Conservation (phyloP, 2,113 vertebrate species). For the Calypte anna region DNA sequence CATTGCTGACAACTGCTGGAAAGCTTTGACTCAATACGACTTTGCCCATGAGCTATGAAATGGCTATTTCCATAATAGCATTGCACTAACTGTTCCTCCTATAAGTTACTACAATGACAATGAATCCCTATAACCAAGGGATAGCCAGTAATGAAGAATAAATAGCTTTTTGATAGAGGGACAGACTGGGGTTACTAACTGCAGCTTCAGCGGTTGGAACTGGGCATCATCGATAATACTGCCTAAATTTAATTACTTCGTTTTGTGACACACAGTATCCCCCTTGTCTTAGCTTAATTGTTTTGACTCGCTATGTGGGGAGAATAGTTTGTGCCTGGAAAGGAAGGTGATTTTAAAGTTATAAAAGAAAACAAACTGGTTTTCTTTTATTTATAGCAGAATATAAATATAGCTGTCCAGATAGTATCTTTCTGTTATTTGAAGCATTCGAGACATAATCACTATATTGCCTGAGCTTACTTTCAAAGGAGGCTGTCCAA, state of each 20-base stretch:
- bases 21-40: neutral
- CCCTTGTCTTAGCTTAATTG: slow-evolving; percentile 49
- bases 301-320: slow-evolving; percentile 3
- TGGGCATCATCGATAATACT: slow-evolving; percentile 39
- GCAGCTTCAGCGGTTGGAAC: neutral
- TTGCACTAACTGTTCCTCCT: slow-evolving; percentile 22
- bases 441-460: neutral
- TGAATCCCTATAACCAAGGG: slow-evolving; percentile 38
- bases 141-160: slow-evolving; percentile 55
- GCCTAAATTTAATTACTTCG: slow-evolving; percentile 48
- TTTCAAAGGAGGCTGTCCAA: slow-evolving; percentile 1
- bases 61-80: slow-evolving; percentile 43
- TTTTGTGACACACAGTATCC: slow-evolving; percentile 32
- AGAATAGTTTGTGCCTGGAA: neutral
- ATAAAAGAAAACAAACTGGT: neutral
- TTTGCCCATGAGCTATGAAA: slow-evolving; percentile 42
- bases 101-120: slow-evolving; percentile 43
- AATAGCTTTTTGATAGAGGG: slow-evolving; percentile 62
- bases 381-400: neutral
- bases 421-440: neutral
- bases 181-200: slow-evolving; percentile 35
- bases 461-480: neutral
- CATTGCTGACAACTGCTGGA: neutral
- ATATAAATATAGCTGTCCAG: neutral
- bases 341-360: slow-evolving; percentile 47